Conservation (phyloP, 2,888 invertebrate species). For the Hypena proboscidalis region DNA sequence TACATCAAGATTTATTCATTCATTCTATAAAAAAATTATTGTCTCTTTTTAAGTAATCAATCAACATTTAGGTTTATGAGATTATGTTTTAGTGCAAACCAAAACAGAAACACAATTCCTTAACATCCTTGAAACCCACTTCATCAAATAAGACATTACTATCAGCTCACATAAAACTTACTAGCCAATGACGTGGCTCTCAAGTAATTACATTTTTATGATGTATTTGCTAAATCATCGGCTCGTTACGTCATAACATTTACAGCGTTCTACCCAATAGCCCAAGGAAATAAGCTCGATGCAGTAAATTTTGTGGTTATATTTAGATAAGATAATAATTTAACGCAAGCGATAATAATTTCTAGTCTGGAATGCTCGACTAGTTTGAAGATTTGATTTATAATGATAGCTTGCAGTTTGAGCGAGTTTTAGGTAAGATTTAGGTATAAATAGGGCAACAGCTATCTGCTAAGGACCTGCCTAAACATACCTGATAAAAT, state of each 20-base stretch:
- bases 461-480: too few species aligned
- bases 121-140: too few species aligned
- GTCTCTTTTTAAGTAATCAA: too few species aligned
- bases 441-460: too few species aligned
- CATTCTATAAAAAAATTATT: too few species aligned
- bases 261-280: conserved; percentile 26
- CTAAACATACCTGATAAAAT: too few species aligned
- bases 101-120: too few species aligned
- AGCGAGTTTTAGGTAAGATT: conserved; percentile 2
- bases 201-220: conserved; percentile 29
- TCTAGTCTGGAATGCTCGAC: conserved; percentile 24
- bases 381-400: conserved; percentile 31
- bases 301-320: conserved; percentile 29
- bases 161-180: conserved; percentile 6
- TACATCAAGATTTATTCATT: too few species aligned
- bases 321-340: too few species aligned
- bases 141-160: neutral
- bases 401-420: conserved; percentile 6
- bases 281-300: conserved; percentile 24
- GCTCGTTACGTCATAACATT: conserved; percentile 24
- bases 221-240: conserved; percentile 29
- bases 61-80: too few species aligned
- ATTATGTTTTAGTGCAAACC: neutral
- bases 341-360: conserved; percentile 19
- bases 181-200: conserved; percentile 10